Percentiles rank a stretch among this genome's conserved stretches.
Evolutionary conservation across 2,113 vertebrate species (phyloP).

Genomic region (Pygathrix nemaeus): DNA sequence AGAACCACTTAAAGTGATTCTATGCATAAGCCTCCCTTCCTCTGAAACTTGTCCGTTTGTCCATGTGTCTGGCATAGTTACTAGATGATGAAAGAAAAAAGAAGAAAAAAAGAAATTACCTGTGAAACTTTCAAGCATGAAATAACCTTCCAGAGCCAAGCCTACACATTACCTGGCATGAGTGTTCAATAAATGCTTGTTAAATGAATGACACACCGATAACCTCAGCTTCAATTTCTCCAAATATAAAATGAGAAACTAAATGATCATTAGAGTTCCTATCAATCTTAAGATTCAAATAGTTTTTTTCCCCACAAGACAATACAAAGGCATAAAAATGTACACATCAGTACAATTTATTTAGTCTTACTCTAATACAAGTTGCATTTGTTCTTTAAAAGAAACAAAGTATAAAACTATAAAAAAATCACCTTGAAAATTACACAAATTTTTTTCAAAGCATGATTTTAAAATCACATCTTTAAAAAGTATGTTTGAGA

Average conservation of each 20-base stretch:
- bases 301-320: neutral
- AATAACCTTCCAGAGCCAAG: neutral
- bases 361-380: slow-evolving; percentile 60
- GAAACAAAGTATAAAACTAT: slow-evolving; percentile 73
- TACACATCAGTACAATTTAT: slow-evolving; percentile 66
- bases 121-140: neutral
- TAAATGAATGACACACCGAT: neutral
- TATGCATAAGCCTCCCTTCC: neutral
- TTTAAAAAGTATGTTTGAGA: slow-evolving; percentile 41
- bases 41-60: neutral
- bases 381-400: slow-evolving; percentile 62
- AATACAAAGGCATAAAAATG: slow-evolving; percentile 45
- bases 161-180: neutral
- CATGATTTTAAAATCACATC: slow-evolving; percentile 46
- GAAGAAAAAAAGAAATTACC: neutral
- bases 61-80: neutral
- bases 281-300: slow-evolving; percentile 12
- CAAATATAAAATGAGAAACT: slow-evolving; percentile 20
- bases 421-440: slow-evolving; percentile 64
- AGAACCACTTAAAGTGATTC: neutral
- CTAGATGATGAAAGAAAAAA: neutral
- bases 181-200: neutral
- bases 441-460: slow-evolving; percentile 62
- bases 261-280: neutral
- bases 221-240: neutral